Base-by-base conservation (phyloP, 2,797 vertebrate species). In the Gastrophryne carolinensis region DNA sequence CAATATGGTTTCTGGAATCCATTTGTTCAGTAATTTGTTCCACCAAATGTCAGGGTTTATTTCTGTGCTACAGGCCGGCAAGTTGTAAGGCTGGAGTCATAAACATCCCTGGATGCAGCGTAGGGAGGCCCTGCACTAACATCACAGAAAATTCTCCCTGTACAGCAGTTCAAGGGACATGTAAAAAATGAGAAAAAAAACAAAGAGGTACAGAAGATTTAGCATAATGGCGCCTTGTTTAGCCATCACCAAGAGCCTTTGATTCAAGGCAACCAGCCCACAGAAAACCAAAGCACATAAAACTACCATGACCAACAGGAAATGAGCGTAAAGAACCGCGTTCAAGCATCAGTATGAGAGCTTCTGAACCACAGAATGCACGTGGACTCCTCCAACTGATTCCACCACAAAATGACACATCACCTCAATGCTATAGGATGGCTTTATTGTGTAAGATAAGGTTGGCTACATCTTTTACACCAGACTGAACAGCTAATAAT, bases 401-500 rank as follows among this genome's bases (percentile, higher is more conserved):
- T 19, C 32, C 50, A 49, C 21, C 15, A 50, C 32, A 58, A 49
- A 57, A 73, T 10, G 26, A 58, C 32, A 24, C 47, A 67, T 53
- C 24, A 52, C 8, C 7, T 39, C n/a, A 52, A 17, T 26, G 23
- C 30, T 47, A 21, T 35, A 44, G n/a, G 53, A 50, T 34, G 1
- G 6, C 17, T 23, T 58, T 15, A 60, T 52, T n/a, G 62, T 3
- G 62, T 39, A 11, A 50, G 53, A 74, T 65, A 53, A 65, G 72
- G 11, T 27, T 12, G 23, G 24, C 4, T 34, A 56, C 54, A 57
- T 26, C 61, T 61, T 13, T 58, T 23, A 21, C 39, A 66, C 27
- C 29, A 47, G 53, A 50, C 53, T 75, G 63, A 75, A 60, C 63
- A 68, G 13, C 44, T 41, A 52, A 68, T 68, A 54, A 75, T 52